A percentile compares a stretch with the other conserved stretches of the same genome.
phyloP scores from a whole-genome alignment of 2,113 vertebrate genomes.

The Ariopsis seemanni region DNA sequence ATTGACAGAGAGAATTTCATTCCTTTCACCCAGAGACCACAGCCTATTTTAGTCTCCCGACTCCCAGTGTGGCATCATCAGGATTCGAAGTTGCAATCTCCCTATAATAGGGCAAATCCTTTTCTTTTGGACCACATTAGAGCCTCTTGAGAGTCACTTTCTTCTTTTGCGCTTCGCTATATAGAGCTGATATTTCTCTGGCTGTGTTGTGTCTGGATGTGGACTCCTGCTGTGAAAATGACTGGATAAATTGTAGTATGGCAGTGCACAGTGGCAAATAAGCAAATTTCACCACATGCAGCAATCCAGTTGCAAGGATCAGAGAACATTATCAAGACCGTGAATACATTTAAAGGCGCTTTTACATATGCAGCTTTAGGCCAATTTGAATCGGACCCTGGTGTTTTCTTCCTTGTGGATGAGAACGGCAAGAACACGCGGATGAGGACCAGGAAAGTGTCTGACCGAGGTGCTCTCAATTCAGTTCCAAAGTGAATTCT shows the following conservation, averaged over 20 bases:
- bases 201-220: constrained; percentile 42
- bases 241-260: constrained; percentile 50
- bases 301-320: constrained; percentile 5
- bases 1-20: background rate
- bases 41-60: background rate
- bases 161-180: background rate
- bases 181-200: constrained; percentile 39
- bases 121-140: background rate
- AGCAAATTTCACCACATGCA: background rate
- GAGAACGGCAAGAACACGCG: background rate
- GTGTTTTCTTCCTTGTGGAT: background rate
- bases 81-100: background rate
- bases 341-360: background rate
- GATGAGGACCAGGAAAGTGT: background rate
- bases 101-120: background rate
- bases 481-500: background rate
- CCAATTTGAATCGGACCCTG: background rate
- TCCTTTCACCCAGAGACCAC: background rate
- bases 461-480: background rate
- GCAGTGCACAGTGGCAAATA: constrained; percentile 11
- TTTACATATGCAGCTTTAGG: background rate
- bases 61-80: background rate
- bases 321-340: background rate
- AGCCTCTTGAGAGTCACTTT: constrained; percentile 2
- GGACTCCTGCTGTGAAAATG: constrained; percentile 58